Evolutionary conservation across 2,888 invertebrate species (phyloP).

Genomic region (Chrysolina oricalcia): DNA sequence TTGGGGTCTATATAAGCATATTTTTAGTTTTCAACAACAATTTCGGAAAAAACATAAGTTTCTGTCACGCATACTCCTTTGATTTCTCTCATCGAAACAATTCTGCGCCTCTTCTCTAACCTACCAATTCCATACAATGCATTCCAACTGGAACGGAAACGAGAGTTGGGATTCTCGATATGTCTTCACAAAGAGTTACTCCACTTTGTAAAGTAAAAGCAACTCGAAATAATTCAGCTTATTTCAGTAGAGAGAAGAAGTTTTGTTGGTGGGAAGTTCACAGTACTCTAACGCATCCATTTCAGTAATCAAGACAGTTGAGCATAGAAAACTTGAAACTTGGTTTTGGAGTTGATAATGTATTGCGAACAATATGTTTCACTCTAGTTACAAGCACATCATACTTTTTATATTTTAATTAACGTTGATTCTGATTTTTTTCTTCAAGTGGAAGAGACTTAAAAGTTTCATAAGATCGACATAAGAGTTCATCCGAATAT

Average conservation of each 20-base stretch:
- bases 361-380: not conserved
- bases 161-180: not conserved
- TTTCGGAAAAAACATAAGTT: not conserved
- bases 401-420: too few species aligned
- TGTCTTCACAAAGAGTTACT: constrained; percentile 9
- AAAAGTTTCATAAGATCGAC: too few species aligned
- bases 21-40: too few species aligned
- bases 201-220: constrained; percentile 6
- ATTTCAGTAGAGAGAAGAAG: not conserved
- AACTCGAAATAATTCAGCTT: constrained; percentile 18
- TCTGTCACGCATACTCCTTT: not conserved
- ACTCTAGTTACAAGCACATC: not conserved
- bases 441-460: too few species aligned
- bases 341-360: not conserved
- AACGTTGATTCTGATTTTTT: too few species aligned
- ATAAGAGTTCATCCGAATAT: too few species aligned
- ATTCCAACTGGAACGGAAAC: constrained; percentile 27
- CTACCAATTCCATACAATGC: not conserved
- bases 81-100: not conserved
- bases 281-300: not conserved
- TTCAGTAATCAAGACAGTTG: not conserved
- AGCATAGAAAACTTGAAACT: constrained; percentile 4
- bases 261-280: constrained; percentile 13
- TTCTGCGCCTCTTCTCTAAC: not conserved
- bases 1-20: too few species aligned